Evolutionary conservation across 2,888 invertebrate genomes (phyloP).

Genomic region (Drosophila robusta): DNA sequence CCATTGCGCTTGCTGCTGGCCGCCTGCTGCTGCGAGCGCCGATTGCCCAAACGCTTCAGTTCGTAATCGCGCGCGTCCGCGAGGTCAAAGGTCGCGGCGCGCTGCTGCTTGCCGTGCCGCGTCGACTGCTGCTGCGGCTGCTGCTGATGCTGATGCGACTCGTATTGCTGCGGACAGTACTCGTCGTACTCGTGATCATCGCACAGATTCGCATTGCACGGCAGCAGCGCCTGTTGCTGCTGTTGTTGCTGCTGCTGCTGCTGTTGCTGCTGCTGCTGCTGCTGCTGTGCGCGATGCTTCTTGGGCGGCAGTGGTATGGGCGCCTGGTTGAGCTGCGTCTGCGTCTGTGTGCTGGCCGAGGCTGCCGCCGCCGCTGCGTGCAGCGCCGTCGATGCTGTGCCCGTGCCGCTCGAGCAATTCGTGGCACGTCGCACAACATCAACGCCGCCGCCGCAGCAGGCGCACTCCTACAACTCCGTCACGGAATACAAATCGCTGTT

Average conservation of each 20-base stretch:
- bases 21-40: conserved; percentile 82
- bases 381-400: conserved; percentile 79
- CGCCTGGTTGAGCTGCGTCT: conserved; percentile 53
- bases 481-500: conserved; percentile 90
- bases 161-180: conserved; percentile 80
- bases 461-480: conserved; percentile 88
- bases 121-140: conserved; percentile 33
- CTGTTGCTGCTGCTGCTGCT: conserved; percentile 42
- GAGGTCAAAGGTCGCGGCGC: conserved; percentile 83
- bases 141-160: conserved; percentile 31
- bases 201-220: conserved; percentile 79
- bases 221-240: conserved; percentile 44
- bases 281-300: conserved; percentile 67
- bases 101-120: conserved; percentile 63
- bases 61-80: conserved; percentile 84
- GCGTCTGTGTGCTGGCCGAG: conserved; percentile 61
- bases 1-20: conserved; percentile 76
- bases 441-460: conserved; percentile 86
- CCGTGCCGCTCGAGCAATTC: conserved; percentile 61
- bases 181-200: conserved; percentile 84
- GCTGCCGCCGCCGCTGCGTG: conserved; percentile 77
- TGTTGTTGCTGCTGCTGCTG: conserved; percentile 43
- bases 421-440: conserved; percentile 84
- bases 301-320: conserved; percentile 76
- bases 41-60: conserved; percentile 82